phyloP scores from a whole-genome alignment of 2,797 vertebrate species.

The Malacoraja senta region DNA sequence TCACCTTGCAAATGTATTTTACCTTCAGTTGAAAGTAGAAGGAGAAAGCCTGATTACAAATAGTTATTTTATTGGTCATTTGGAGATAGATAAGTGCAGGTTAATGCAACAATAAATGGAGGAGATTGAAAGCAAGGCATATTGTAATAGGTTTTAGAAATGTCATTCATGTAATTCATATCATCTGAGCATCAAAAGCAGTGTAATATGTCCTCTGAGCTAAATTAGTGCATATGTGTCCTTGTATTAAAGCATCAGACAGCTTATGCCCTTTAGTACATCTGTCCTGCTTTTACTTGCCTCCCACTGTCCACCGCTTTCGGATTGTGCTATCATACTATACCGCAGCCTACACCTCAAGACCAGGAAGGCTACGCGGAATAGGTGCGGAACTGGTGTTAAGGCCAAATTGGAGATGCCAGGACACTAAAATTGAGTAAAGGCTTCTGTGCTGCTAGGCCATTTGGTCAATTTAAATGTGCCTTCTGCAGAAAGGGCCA shows the following conservation, averaged over 20 bases:
- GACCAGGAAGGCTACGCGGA: no score
- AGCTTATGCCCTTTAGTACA: not conserved
- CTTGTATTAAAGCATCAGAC: not conserved
- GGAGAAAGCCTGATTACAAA: not conserved
- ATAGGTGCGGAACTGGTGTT: no score
- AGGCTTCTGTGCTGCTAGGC: no score
- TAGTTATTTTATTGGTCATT: not conserved
- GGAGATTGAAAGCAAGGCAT: not conserved
- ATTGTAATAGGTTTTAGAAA: not conserved
- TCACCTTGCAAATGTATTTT: not conserved
- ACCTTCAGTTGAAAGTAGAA: not conserved
- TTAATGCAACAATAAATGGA: constrained; percentile 18
- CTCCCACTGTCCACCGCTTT: not conserved
- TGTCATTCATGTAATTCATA: not conserved
- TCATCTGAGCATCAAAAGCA: not conserved
- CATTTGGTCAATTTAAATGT: no score
- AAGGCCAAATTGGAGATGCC: no score
- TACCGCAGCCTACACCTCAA: not conserved
- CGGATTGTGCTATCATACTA: not conserved
- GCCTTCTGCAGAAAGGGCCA: no score
- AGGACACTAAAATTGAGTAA: no score
- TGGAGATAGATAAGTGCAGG: not conserved
- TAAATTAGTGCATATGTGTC: not conserved
- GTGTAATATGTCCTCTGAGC: not conserved
- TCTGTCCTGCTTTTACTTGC: not conserved